Base-by-base conservation (phyloP, 2,797 vertebrate species). In the Heterohyrax brucei region DNA sequence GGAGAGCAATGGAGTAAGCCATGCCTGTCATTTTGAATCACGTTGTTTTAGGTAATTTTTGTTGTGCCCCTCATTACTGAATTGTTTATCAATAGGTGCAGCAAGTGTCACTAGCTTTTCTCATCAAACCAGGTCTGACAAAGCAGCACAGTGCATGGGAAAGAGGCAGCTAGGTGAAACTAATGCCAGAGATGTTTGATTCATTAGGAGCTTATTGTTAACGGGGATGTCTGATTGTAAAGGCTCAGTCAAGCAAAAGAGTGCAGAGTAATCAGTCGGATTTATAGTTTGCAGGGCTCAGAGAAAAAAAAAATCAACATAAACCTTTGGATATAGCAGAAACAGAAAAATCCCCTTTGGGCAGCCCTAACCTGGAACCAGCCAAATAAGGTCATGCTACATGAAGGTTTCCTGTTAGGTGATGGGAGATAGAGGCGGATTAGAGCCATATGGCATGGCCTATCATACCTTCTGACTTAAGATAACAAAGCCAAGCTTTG, bases 161-260 rank as follows among this genome's bases (percentile, higher is more conserved):
- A 99, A 99, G 99, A 99, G 99, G 99, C 99, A 99, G 99, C 99
- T 99, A 99, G 99, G 99, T 99, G 99, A 99, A 99, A 99, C 99
- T 99, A 99, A 99, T 99, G 99, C 99, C 99, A 99, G 99, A 99
- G 99, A 99, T 99, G 99, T 99, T 99, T 99, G 99, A 99, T 99
- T 99, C 99, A 99, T 99, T 99, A 99, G 99, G 99, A 99, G 99
- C 99, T 99, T 99, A 99, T 99, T 99, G 99, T 99, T 99, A 99
- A 99, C 99, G 98, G 98, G 98, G 98, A 99, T 99, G 99, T 99
- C 99, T 99, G 99, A 99, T 99, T 99, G 99, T 99, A 99, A 99
- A 99, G 99, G 99, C 99, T 99, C 99, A 99, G 99, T 99, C 99
- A 99, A 99, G 99, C 99, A 99, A 99, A 99, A 99, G 99, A 99